These are phyloP conservation scores for Margaritifera margaritifera DNA, from an alignment of 2,888 invertebrate species.

Conservation along the genomic window DNA sequence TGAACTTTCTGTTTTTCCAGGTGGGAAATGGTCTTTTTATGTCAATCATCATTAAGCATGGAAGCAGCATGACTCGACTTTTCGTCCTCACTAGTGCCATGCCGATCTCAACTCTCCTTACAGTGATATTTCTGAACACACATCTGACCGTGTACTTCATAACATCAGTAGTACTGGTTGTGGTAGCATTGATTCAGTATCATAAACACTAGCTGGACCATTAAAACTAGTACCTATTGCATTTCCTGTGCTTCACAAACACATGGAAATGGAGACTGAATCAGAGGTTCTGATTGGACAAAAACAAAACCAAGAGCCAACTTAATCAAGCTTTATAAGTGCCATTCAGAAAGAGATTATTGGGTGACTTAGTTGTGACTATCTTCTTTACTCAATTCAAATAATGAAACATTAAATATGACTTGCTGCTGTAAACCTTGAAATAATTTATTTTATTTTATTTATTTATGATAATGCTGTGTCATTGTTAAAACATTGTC, in stretches of 20 bases:
- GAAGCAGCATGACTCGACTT: constrained; percentile 69
- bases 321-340: too few species aligned
- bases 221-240: constrained; percentile 7
- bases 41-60: constrained; percentile 72
- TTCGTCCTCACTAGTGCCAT: constrained; percentile 71
- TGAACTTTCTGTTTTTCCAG: constrained; percentile 45
- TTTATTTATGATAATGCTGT: too few species aligned
- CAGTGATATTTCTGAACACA: constrained; percentile 63
- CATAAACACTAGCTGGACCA: constrained; percentile 32
- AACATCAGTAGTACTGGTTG: constrained; percentile 55
- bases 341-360: too few species aligned
- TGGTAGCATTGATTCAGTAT: constrained; percentile 60
- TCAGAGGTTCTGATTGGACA: too few species aligned
- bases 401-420: too few species aligned
- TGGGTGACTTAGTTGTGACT: too few species aligned
- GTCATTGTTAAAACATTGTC: too few species aligned
- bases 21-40: constrained; percentile 69
- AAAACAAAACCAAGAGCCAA: too few species aligned
- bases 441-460: too few species aligned
- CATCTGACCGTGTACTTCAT: constrained; percentile 64
- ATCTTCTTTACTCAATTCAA: too few species aligned
- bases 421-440: too few species aligned
- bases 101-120: constrained; percentile 66
- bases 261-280: too few species aligned
- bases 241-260: neutral